phyloP scores from a whole-genome alignment of 1,140 invertebrate species.

The Drosophila nannoptera region DNA sequence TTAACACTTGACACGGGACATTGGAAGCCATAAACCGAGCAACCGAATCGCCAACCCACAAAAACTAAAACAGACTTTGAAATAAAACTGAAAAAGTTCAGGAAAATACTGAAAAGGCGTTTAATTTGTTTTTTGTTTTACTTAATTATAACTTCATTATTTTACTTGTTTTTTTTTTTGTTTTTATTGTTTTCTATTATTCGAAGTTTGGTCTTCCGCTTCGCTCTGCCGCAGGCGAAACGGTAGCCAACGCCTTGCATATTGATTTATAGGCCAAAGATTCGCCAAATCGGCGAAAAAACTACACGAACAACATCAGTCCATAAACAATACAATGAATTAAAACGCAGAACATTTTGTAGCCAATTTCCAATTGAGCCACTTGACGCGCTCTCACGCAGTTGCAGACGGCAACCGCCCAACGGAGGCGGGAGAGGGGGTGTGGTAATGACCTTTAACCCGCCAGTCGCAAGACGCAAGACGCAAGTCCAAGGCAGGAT shows the following conservation, averaged over 20 bases:
- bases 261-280: conserved; percentile 73
- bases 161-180: neutral
- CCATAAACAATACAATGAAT: conserved; percentile 40
- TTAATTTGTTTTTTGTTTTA: neutral
- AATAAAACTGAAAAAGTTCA: neutral
- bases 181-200: conserved; percentile 6
- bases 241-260: conserved; percentile 60
- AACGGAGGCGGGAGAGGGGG: neutral
- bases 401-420: conserved; percentile 11
- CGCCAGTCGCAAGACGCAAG: conserved; percentile 17
- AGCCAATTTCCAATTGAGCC: conserved; percentile 61
- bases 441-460: conserved; percentile 73
- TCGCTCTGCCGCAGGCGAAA: conserved; percentile 32
- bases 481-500: conserved; percentile 21
- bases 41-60: neutral
- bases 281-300: conserved; percentile 44
- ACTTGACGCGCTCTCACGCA: conserved; percentile 71
- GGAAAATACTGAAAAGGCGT: conserved; percentile 1
- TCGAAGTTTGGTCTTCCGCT: conserved; percentile 10
- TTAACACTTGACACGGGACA: conserved; percentile 32
- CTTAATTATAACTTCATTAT: conserved; percentile 10
- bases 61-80: neutral
- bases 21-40: conserved; percentile 2
- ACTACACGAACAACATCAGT: conserved; percentile 19
- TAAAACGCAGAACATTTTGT: conserved; percentile 40